Percentiles rank a stretch among this genome's conserved stretches.
Conservation (phyloP, 2,888 invertebrate genomes). For the Sussaba pulchella region DNA sequence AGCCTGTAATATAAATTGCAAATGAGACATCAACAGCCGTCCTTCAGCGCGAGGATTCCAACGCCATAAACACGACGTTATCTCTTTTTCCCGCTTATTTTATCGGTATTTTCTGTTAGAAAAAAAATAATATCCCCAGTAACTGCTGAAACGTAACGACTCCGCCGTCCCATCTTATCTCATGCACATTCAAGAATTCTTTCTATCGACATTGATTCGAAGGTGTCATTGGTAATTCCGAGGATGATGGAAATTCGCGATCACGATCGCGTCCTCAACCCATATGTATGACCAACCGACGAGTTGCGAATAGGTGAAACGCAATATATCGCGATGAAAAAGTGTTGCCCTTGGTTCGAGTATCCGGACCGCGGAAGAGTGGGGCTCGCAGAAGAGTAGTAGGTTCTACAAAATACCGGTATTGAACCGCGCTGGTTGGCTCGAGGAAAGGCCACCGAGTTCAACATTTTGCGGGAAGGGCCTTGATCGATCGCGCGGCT, state of each 20-base stretch:
- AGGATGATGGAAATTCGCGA: constrained; percentile 55
- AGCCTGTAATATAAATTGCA: background rate
- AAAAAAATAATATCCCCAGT: background rate
- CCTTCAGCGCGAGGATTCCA: background rate
- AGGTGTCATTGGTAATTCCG: constrained; percentile 7
- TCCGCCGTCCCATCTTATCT: background rate
- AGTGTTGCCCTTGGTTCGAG: constrained; percentile 39
- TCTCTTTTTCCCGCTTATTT: background rate
- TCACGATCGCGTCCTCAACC: constrained; percentile 54
- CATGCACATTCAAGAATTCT: constrained; percentile 13
- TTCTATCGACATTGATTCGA: constrained; percentile 34
- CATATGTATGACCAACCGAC: constrained; percentile 46
- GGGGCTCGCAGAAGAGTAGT: constrained; percentile 31
- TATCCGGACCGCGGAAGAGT: constrained; percentile 18
- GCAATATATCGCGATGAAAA: constrained; percentile 24
- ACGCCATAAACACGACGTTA: background rate
- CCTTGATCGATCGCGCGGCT: constrained; percentile 61
- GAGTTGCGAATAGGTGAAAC: background rate
- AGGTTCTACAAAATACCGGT: constrained; percentile 36
- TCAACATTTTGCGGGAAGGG: constrained; percentile 51
- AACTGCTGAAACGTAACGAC: background rate
- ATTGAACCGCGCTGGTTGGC: constrained; percentile 38
- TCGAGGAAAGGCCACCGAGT: constrained; percentile 44
- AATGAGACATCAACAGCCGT: background rate
- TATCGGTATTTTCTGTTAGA: background rate